These are phyloP conservation scores for Drosophila virilis DNA, from an alignment of 1,140 invertebrate species.

Conservation along the genomic window DNA sequence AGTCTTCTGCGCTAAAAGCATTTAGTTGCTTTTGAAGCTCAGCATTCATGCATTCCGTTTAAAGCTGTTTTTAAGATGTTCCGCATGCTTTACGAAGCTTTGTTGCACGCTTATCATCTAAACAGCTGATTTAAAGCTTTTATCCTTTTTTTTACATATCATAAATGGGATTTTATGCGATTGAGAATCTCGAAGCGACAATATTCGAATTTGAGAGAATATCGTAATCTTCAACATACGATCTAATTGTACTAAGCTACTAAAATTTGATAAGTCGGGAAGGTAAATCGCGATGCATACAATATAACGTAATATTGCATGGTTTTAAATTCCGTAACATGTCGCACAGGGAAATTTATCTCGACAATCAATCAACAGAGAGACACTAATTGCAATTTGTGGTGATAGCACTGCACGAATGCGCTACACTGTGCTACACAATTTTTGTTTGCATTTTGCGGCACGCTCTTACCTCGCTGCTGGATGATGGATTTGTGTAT, in stretches of 20 bases:
- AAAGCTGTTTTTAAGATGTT: too few species aligned
- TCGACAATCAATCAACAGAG: conserved; percentile 41
- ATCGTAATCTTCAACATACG: too few species aligned
- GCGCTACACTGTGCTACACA: conserved; percentile 25
- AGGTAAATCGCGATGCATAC: background rate
- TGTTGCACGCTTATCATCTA: too few species aligned
- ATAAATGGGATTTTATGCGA: too few species aligned
- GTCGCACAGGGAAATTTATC: conserved; percentile 14
- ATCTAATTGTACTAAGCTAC: background rate
- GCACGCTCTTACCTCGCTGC: conserved; percentile 21
- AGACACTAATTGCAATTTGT: conserved; percentile 45
- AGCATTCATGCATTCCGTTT: too few species aligned
- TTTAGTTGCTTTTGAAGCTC: too few species aligned
- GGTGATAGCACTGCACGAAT: conserved; percentile 1
- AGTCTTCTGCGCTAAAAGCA: too few species aligned
- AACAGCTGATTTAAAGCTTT: too few species aligned
- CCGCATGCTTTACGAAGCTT: too few species aligned
- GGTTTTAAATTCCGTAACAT: conserved; percentile 13
- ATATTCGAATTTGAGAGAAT: too few species aligned
- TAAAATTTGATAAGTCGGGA: background rate
- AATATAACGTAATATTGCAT: background rate
- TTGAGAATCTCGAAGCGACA: too few species aligned
- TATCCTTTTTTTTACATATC: too few species aligned
- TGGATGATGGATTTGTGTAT: conserved; percentile 25
- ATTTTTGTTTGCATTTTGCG: conserved; percentile 4